Evolutionary conservation across 37 sponge, comb jelly and placozoan genomes (phyloP), one percentile per base, ranked within the genome.

Genomic region (Oopsacas minuta): DNA sequence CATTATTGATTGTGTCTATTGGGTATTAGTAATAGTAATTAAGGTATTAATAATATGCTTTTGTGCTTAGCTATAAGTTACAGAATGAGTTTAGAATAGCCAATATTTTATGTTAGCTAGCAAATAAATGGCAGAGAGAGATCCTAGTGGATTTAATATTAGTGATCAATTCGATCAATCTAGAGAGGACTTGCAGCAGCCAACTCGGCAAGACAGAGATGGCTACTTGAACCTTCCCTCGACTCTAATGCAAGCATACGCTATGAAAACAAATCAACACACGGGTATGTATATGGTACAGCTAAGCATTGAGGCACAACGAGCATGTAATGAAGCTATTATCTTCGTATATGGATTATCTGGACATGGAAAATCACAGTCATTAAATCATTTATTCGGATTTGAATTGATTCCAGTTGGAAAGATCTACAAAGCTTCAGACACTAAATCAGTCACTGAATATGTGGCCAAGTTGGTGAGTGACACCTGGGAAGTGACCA

Each of bases 351-450:
- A 61, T 61, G 75, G 75, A 3, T 34, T 61, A 34, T 61, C 75
- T 61, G 75, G 75, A 32, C 75, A 61, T 12, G 75, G 75, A 20
- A 61, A 61, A 61, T 61, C 75, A 3, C 75, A 61, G 75, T 61
- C 75, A 25, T n/a, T 61, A n/a, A 61, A 61, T n/a, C 75, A 61
- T 61, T n/a, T 61, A 25, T 61, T 61, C 75, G 75, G 75, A n/a
- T 61, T 61, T 12, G 17, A 3, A 25, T 3, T 61, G 22, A 61
- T 61, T 12, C 75, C 75, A n/a, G 28, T 61, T 61, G 75, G 17
- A 25, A 61, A 61, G 22, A 10, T 20, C 75, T 32, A 12, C 7
- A 61, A 61, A 61, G 75, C 75, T 3, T 61, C 75, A 61, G 75
- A 61, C 75, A 61, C 75, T 7, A 61, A 61, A 61, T 25, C 28